These are phyloP conservation scores for Myodes glareolus DNA, from an alignment of 2,113 vertebrate genomes.

Conservation along the genomic window DNA sequence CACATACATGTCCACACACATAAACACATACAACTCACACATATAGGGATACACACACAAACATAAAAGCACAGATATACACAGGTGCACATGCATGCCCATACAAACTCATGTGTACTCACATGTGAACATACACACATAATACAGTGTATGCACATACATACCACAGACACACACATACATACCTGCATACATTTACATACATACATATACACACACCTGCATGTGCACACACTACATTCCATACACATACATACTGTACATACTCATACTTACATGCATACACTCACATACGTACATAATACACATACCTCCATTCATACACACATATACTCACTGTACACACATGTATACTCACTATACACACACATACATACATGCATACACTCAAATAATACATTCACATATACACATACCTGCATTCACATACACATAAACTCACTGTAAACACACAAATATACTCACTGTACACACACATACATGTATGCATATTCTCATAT, in stretches of 20 bases:
- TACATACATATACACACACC: neutral
- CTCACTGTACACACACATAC: neutral
- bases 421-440: neutral
- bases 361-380: too few species aligned
- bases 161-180: neutral
- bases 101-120: neutral
- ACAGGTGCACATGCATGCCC: neutral
- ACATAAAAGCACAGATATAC: neutral
- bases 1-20: neutral
- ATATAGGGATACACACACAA: neutral
- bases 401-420: neutral
- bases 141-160: neutral
- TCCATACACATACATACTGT: neutral
- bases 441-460: neutral
- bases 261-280: neutral
- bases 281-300: neutral
- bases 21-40: neutral
- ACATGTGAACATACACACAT: neutral
- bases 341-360: neutral
- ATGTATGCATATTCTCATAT: neutral
- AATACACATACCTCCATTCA: neutral
- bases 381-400: too few species aligned
- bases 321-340: neutral
- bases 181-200: neutral
- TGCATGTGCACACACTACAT: too few species aligned